Evolutionary conservation across 2,797 vertebrate genomes (phyloP).

Genomic region (Okamejei kenojei): DNA sequence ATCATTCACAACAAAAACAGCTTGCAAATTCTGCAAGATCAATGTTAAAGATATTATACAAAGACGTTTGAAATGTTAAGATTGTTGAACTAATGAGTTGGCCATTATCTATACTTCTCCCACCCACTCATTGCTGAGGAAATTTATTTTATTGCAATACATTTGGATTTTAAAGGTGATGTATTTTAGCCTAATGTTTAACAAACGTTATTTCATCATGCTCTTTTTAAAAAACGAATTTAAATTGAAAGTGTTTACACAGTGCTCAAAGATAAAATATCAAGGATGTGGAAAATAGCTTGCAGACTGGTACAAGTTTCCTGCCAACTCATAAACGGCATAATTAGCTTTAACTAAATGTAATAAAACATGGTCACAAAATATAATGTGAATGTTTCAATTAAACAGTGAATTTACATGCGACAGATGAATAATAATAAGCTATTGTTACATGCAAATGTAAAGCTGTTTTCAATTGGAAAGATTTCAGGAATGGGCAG

Average conservation of each 20-base stretch:
- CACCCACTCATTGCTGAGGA: neutral
- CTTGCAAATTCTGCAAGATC: neutral
- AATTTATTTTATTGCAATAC: neutral
- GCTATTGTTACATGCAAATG: neutral
- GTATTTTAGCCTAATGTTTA: neutral
- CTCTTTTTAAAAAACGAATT: neutral
- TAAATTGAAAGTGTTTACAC: neutral
- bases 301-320: neutral
- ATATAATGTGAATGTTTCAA: neutral
- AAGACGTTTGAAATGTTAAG: neutral
- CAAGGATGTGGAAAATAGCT: neutral
- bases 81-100: neutral
- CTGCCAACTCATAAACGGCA: neutral
- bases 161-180: neutral
- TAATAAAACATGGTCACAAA: neutral
- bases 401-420: slow-evolving; percentile 11
- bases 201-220: neutral
- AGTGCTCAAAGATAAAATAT: neutral
- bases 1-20: neutral
- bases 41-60: neutral
- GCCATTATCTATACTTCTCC: neutral
- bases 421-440: slow-evolving; percentile 6
- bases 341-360: slow-evolving; percentile 18
- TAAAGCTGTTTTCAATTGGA: neutral
- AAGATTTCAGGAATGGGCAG: neutral